A percentile compares a stretch with the other conserved stretches of the same genome.
These are phyloP conservation scores for Conus canariensis DNA, from an alignment of 2,888 invertebrate species.

Conservation along the genomic window DNA sequence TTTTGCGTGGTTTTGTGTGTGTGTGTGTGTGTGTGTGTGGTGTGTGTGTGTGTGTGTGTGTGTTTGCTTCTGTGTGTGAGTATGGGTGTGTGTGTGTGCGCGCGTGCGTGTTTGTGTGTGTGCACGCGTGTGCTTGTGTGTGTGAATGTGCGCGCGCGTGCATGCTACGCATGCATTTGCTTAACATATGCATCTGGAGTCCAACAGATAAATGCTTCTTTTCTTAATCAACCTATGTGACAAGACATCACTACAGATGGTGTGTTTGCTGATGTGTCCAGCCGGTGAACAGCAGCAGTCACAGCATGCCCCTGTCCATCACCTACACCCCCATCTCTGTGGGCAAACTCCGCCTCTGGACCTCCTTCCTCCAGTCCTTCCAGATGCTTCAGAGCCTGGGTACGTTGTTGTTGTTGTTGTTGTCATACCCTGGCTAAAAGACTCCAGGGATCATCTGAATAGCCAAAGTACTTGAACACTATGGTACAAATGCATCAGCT, in stretches of 20 bases:
- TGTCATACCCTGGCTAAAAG: no score
- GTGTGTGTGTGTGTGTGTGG: slow-evolving; percentile 7
- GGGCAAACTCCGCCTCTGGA: slow-evolving; percentile 82
- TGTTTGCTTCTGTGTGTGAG: neutral
- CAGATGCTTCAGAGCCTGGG: slow-evolving; percentile 81
- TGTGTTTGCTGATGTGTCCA: neutral
- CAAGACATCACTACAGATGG: no score
- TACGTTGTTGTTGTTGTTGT: slow-evolving; percentile 47
- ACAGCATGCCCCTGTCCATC: slow-evolving; percentile 85
- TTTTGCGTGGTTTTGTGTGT: neutral
- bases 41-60: neutral
- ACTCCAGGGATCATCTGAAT: no score
- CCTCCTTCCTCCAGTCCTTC: slow-evolving; percentile 76
- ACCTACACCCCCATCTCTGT: slow-evolving; percentile 88
- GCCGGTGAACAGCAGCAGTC: slow-evolving; percentile 67
- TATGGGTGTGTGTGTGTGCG: neutral
- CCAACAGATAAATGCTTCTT: no score
- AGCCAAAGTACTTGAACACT: no score
- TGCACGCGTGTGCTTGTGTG: neutral
- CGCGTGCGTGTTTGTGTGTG: neutral
- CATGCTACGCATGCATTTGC: neutral
- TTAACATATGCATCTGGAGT: no score
- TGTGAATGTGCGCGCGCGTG: neutral
- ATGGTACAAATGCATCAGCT: no score
- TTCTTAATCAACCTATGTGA: no score